Evolutionary conservation across 1,140 invertebrate species (phyloP).

Genomic region (Aphidius ervi): DNA sequence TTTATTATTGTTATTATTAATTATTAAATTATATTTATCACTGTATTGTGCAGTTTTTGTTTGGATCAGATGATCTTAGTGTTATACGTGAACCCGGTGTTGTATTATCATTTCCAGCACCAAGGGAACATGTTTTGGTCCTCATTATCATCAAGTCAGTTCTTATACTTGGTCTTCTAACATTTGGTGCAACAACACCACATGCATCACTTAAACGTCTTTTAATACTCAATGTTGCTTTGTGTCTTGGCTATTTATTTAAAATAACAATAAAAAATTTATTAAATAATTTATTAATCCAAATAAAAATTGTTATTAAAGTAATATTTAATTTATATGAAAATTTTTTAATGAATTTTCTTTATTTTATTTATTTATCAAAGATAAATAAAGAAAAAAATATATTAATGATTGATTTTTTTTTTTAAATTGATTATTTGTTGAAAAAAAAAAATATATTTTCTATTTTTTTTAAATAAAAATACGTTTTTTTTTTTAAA

Average conservation of each 20-base stretch:
- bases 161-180: conserved; percentile 74
- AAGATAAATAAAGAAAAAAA: too few species aligned
- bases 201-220: conserved; percentile 76
- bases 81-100: conserved; percentile 41
- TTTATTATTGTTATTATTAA: background rate
- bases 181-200: conserved; percentile 80
- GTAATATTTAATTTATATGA: too few species aligned
- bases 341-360: too few species aligned
- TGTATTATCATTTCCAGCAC: conserved; percentile 52
- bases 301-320: too few species aligned
- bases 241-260: conserved; percentile 62
- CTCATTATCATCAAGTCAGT: conserved; percentile 82
- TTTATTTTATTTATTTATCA: too few species aligned
- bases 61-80: conserved; percentile 32
- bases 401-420: too few species aligned
- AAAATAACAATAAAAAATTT: background rate
- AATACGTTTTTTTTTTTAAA: too few species aligned
- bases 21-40: conserved; percentile 29
- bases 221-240: conserved; percentile 73
- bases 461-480: too few species aligned
- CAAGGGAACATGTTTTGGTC: conserved; percentile 70
- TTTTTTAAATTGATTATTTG: too few species aligned
- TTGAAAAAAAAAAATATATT: too few species aligned
- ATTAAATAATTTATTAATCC: too few species aligned
- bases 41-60: conserved; percentile 40